Base-by-base conservation (phyloP, 2,888 invertebrate species). In the Micropterix aruncella region DNA sequence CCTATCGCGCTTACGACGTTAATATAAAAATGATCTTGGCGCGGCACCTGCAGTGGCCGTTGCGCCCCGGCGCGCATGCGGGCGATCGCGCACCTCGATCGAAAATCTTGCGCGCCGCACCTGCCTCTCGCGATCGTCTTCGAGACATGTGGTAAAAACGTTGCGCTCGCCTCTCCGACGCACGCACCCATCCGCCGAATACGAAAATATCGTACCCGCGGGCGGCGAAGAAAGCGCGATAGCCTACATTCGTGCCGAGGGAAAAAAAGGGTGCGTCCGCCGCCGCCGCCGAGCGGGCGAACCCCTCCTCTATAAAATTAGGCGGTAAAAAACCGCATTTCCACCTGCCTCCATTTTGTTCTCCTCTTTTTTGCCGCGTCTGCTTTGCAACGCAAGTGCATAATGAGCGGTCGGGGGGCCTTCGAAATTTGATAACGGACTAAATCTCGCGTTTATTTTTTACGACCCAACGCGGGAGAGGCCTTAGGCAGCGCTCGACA, bases 101-200 rank as follows among this genome's bases (percentile, higher is more conserved):
- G 27, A 12, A 27, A 27, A 27, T 27, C 27, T 27, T 12, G 27
- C 5, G 27, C 36, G 38, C 19, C 16, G 43, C 46, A 46, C 46
- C 46, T 46, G 46, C 46, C 14, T 19, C 18, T 43, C 36, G 19
- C n/a, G 27, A 27, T 27, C 36, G 37, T 45, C 18, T 37, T 16
- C 47, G 60, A 60, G 65, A 68, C 70, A 70, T 69, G 69, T 68
- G 70, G 67, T 63, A 63, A 66, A 70, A 70, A 70, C 70, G 70
- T 70, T 70, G 65, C 57, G 65, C 57, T 48, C 51, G 44, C 56
- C n/a, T 48, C 51, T 44, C 56, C n/a, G 12, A n/a, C 44, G 18
- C 38, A 3, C 38, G 14, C 38, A 18, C 43, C 16, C 19, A 16
- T 15, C 15, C 14, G 7, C n/a, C 41, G 18, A 9, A 38, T 14